Base-by-base conservation (phyloP, 2,888 invertebrate species). In the Lasius platythorax region DNA sequence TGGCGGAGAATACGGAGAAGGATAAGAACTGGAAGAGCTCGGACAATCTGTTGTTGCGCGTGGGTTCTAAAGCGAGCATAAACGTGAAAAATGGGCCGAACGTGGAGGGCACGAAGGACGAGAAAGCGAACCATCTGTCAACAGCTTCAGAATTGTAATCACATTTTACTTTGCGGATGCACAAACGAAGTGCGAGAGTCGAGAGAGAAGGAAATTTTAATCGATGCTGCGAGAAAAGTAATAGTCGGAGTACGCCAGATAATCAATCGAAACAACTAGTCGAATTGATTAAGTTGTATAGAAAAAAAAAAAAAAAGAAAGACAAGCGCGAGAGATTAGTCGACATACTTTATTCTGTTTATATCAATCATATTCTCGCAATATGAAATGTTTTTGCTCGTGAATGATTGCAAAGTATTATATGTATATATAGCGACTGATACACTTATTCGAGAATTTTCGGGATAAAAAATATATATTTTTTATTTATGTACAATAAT, bases 1-100 rank as follows among this genome's bases (percentile, higher is more conserved):
- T 95, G 84, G 93, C 93, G 15, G 91, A 94, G 86, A 93, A 91
- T 56, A 92, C 93, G 85, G 94, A 93, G 82, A 93, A 91, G 82
- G 93, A 94, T 85, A 93, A 93, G 28, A 94, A 93, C 83, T 94
- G 94, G 94, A 95, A 93, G 84, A 94, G 93, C 72, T 94, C 94
- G 61, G 94, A 94, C 87, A 95, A 94, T 88, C 84, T 94, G 18
- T 85, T 90, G 15, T 18, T 9, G 91, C 92, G n/a, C 92, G 81
- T 92, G 82, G 91, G 12, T 1, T 76, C 89, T 46, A 91, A 91
- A 87, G 92, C 91, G 87, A 92, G 87, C 85, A 58, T 15, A 18
- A n/a, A 53, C 53, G 87, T 67, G 53, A 90, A 91, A 30, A 89
- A 84, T 53, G 73, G 92, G 23, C 4, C 23, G 33, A 84, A 84